Evolutionary conservation across 2,797 vertebrate genomes (phyloP).

Genomic region (Gymnoscopelus microlampas): DNA sequence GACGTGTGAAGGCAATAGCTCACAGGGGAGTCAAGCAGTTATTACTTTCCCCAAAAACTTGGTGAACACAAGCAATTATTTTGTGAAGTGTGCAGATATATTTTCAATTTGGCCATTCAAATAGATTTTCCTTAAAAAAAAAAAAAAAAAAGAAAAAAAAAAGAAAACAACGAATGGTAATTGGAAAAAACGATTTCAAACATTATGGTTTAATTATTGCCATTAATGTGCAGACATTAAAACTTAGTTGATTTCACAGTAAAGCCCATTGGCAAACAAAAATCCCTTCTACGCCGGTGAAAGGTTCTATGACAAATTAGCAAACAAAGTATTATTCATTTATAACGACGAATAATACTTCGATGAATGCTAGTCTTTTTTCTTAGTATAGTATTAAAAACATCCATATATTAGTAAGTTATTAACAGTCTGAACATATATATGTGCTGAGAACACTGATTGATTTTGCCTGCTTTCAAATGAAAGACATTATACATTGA

Average conservation of each 20-base stretch:
- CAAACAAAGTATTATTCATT: too few relatives aligned
- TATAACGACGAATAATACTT: conserved; percentile 6
- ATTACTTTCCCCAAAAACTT: conserved; percentile 55
- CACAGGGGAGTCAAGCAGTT: conserved; percentile 30
- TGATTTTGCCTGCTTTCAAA: conserved; percentile 19
- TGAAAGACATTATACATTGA: conserved; percentile 20
- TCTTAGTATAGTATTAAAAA: conserved; percentile 15
- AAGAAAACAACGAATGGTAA: conserved; percentile 47
- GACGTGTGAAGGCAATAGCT: conserved; percentile 26
- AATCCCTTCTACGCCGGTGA: neutral
- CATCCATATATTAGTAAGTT: conserved; percentile 7
- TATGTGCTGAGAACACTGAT: neutral
- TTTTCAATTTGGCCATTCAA: conserved; percentile 65
- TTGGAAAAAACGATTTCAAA: conserved; percentile 51
- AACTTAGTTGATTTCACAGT: conserved; percentile 16
- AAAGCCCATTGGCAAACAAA: conserved; percentile 9
- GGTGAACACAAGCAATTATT: conserved; percentile 53
- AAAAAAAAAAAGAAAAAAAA: neutral
- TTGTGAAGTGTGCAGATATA: conserved; percentile 53
- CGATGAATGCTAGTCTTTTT: conserved; percentile 9
- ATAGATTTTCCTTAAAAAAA: conserved; percentile 45
- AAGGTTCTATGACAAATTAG: conserved; percentile 9
- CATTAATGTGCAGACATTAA: conserved; percentile 13
- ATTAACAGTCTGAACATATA: neutral
- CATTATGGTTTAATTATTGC: conserved; percentile 49